These are phyloP conservation scores for Anastrepha obliqua DNA, from an alignment of 1,140 invertebrate species.

Conservation along the genomic window DNA sequence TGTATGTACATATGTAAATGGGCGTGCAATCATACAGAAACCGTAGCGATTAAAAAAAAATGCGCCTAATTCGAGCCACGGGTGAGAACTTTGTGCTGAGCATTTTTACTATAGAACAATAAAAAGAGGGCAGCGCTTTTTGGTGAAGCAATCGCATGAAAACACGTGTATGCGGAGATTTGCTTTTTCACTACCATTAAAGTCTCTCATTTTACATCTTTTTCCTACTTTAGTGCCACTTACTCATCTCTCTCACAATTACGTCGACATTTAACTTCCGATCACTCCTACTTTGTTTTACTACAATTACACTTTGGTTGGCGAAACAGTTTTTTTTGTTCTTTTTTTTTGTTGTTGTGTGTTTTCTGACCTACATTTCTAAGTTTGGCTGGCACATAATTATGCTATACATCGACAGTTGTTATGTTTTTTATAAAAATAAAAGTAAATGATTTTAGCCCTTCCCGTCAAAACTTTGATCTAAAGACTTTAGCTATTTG, in stretches of 20 bases:
- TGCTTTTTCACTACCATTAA: background rate
- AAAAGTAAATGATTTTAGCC: too few species aligned
- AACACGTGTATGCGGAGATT: constrained; percentile 19
- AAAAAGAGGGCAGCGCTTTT: constrained; percentile 21
- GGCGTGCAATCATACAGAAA: too few species aligned
- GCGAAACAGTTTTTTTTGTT: background rate
- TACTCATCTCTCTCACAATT: background rate
- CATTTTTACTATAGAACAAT: constrained; percentile 2
- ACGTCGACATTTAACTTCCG: constrained; percentile 1
- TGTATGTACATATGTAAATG: background rate
- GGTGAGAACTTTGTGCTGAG: background rate
- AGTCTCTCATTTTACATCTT: background rate
- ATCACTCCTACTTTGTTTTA: constrained; percentile 5
- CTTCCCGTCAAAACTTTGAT: too few species aligned
- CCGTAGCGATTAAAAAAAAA: too few species aligned
- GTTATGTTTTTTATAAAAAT: too few species aligned
- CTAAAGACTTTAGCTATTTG: too few species aligned
- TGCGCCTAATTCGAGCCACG: too few species aligned
- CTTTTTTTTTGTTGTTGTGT: background rate
- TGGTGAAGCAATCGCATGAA: background rate
- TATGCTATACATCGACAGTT: too few species aligned
- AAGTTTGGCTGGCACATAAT: too few species aligned
- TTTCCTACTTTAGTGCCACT: background rate
- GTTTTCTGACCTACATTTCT: too few species aligned
- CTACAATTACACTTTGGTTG: background rate